Evolutionary conservation across 2,797 vertebrate genomes (phyloP), one percentile per base, ranked within the genome.

Genomic region (Miichthys miiuy): DNA sequence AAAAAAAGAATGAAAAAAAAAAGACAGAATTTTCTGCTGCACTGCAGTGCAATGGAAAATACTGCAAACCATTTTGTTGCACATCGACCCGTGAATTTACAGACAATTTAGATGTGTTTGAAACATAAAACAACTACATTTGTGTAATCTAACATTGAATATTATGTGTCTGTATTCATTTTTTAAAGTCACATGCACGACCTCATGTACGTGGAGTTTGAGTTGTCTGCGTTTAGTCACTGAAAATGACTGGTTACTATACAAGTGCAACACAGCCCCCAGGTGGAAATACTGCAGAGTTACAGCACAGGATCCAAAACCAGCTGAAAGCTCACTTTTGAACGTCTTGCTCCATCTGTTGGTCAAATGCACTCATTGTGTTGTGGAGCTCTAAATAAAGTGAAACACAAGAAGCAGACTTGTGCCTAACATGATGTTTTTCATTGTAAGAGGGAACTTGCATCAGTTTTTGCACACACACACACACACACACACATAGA

Each of bases 221-320:
- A 46, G 10, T 51, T 41, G 18, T 52, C 16, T 25, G 4, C 16
- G 21, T 42, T 7, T 1, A 44, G 0, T 16, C 14, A 41, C 1
- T 71, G 6, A 46, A n/a, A 66, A 38, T 9, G 1, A 11, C 46
- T 42, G 14, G 12, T 25, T 54, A n/a, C 44, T 48, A n/a, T 34
- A 42, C 21, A 52, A 80, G 83, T 75, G 54, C 87, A 90, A 91
- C 68, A 90, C 77, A 5, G 84, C 86, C 90, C 75, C 85, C 91
- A 48, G n/a, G 70, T 89, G 94, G 85, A 55, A 0, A 0, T 0
- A 17, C 6, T 9, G 6, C 8, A 8, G 14, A 41, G 48, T 70
- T 86, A 80, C 90, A 88, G 11, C 46, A 51, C 16, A 48, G 9
- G 0, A 3, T 4, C 1, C 12, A 30, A 61, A 51, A 16, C 4